Percentiles rank a stretch among this genome's conserved stretches.
Conservation (phyloP, 1,140 invertebrate genomes). For the Lethrus apterus region DNA sequence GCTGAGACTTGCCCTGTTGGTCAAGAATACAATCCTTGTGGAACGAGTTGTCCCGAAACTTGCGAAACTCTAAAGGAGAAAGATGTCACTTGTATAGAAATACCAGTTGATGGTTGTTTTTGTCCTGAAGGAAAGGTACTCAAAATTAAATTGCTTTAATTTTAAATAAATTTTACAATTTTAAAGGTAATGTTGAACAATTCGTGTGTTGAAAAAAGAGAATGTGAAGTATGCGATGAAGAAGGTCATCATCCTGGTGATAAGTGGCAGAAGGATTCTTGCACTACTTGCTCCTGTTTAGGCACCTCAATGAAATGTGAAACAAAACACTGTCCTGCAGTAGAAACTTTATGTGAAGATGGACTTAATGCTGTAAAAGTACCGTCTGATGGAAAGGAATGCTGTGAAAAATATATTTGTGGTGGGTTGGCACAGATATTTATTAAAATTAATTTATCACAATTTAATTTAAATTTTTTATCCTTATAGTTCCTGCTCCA, state of each 20-base stretch:
- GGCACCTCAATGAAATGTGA: conserved; percentile 48
- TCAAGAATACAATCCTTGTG: conserved; percentile 61
- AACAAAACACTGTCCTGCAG: conserved; percentile 49
- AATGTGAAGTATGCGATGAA: conserved; percentile 60
- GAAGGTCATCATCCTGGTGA: conserved; percentile 46
- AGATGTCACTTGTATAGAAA: conserved; percentile 45
- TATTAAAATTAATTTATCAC: neutral
- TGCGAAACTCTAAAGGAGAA: conserved; percentile 51
- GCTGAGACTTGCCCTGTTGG: conserved; percentile 49
- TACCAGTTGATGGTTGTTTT: conserved; percentile 69
- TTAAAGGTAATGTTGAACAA: conserved; percentile 50
- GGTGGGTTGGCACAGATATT: conserved; percentile 38
- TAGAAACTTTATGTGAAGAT: conserved; percentile 52
- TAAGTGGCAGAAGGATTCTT: conserved; percentile 56
- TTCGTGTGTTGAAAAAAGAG: conserved; percentile 49
- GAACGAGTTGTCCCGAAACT: conserved; percentile 57
- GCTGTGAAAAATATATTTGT: conserved; percentile 63
- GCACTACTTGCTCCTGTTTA: conserved; percentile 67
- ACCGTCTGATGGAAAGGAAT: conserved; percentile 49
- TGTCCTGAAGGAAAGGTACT: conserved; percentile 62
- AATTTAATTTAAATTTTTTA: conserved; percentile 10
- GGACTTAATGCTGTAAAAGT: conserved; percentile 47
- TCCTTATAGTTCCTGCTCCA: conserved; percentile 45
- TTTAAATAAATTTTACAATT: conserved; percentile 18
- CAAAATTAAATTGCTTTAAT: no score